Conservation (phyloP, 2,113 vertebrate species). For the Microcebus griseorufus region DNA sequence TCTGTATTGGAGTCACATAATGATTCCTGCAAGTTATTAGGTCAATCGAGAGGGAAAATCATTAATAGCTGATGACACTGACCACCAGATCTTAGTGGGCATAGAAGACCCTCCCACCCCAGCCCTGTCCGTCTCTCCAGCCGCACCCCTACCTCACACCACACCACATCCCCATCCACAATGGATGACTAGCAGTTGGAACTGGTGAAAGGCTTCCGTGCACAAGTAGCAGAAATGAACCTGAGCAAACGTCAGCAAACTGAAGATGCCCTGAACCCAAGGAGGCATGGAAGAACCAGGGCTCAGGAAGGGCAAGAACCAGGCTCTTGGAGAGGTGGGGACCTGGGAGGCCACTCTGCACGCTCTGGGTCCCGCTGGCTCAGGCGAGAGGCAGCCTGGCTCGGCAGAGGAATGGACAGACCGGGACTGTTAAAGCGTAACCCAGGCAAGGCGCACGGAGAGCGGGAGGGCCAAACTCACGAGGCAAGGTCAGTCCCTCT, state of each 20-base stretch:
- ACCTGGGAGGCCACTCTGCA: fast-evolving
- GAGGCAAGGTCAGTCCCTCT: not conserved
- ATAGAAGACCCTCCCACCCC: not conserved
- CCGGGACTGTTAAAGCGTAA: fast-evolving
- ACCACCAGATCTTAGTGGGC: not conserved
- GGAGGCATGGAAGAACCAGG: not conserved
- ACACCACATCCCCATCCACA: not conserved
- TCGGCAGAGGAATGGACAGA: fast-evolving
- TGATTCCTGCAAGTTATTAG: not conserved
- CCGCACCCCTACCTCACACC: not conserved
- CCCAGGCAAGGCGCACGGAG: not conserved
- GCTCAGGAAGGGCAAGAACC: not conserved
- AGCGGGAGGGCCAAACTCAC: fast-evolving
- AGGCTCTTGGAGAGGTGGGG: not conserved
- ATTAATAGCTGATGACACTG: too few species aligned
- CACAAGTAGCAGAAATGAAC: not conserved
- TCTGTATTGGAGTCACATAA: not conserved
- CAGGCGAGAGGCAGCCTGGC: fast-evolving
- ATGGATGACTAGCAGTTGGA: not conserved
- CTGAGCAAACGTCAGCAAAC: not conserved
- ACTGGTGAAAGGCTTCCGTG: not conserved
- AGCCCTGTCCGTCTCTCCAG: fast-evolving
- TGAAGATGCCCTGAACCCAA: not conserved
- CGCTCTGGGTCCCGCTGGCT: not conserved
- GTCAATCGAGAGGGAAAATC: not conserved